A percentile compares a stretch with the other conserved stretches of the same genome.
These are phyloP conservation scores for Jaculus jaculus DNA, from an alignment of 2,113 vertebrate species.

Conservation along the genomic window DNA sequence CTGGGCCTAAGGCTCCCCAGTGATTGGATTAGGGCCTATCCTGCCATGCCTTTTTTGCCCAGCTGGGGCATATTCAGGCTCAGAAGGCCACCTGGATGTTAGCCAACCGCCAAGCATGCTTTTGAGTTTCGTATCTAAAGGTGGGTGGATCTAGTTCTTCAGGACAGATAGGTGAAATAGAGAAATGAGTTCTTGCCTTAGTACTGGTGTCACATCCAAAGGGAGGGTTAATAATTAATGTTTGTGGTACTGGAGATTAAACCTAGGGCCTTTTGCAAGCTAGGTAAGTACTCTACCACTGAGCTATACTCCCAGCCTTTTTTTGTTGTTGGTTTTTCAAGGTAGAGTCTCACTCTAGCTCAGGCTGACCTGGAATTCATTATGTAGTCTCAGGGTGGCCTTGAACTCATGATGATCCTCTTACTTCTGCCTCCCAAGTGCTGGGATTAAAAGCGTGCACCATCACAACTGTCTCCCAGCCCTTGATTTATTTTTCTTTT, in stretches of 20 bases:
- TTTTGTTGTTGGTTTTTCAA: no score
- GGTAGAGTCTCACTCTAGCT: no score
- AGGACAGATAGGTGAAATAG: neutral
- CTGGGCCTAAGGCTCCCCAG: neutral
- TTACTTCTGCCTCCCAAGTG: no score
- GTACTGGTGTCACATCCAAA: neutral
- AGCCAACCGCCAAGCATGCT: neutral
- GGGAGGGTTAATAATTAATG: neutral
- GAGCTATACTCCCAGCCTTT: neutral
- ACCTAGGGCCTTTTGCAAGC: neutral
- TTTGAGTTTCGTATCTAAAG: neutral
- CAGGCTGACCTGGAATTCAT: no score
- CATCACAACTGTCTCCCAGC: no score
- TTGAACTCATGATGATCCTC: no score
- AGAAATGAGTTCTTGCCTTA: neutral
- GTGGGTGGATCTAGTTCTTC: neutral
- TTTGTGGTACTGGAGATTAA: neutral
- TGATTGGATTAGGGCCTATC: neutral
- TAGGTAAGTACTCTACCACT: neutral
- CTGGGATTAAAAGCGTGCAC: no score
- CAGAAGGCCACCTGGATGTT: neutral
- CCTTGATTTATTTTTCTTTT: no score
- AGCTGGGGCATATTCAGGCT: neutral
- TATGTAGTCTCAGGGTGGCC: no score
- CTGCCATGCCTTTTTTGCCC: neutral